Evolutionary conservation across 2,113 vertebrate species (phyloP).

Genomic region (Circaetus gallicus): DNA sequence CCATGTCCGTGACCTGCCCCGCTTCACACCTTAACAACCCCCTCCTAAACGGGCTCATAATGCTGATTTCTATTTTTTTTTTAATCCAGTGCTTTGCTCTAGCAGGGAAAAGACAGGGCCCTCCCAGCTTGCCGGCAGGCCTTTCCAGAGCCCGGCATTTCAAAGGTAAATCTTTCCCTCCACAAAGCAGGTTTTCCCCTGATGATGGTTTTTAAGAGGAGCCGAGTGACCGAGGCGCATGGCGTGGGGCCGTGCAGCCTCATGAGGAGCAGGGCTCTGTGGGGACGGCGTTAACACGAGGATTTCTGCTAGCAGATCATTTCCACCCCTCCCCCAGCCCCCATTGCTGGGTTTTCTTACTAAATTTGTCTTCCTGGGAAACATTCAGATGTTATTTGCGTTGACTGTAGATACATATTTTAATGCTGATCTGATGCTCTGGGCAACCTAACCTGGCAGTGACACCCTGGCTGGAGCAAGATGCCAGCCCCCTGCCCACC

Average conservation of each 20-base stretch:
- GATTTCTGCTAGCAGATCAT: neutral
- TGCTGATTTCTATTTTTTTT: neutral
- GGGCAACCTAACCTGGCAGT: accelerated
- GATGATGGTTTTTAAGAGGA: neutral
- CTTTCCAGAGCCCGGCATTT: neutral
- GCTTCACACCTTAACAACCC: neutral
- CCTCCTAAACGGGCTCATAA: neutral
- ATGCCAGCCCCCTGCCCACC: neutral
- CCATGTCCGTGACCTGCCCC: accelerated
- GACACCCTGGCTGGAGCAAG: neutral
- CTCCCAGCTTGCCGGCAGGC: neutral
- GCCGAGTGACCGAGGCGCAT: neutral
- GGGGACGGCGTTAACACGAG: accelerated
- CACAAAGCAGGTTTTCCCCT: neutral
- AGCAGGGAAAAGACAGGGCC: neutral
- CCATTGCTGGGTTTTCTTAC: neutral
- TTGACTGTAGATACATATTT: neutral
- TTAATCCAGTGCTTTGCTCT: neutral
- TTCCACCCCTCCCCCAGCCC: neutral
- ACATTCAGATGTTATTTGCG: neutral
- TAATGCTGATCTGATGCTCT: neutral
- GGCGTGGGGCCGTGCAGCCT: neutral
- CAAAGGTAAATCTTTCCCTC: neutral
- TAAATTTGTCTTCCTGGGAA: neutral
- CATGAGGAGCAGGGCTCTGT: neutral